Evolutionary conservation across 2,113 vertebrate genomes (phyloP), one percentile per base, ranked within the genome.

Genomic region (Nothoprocta pentlandii): DNA sequence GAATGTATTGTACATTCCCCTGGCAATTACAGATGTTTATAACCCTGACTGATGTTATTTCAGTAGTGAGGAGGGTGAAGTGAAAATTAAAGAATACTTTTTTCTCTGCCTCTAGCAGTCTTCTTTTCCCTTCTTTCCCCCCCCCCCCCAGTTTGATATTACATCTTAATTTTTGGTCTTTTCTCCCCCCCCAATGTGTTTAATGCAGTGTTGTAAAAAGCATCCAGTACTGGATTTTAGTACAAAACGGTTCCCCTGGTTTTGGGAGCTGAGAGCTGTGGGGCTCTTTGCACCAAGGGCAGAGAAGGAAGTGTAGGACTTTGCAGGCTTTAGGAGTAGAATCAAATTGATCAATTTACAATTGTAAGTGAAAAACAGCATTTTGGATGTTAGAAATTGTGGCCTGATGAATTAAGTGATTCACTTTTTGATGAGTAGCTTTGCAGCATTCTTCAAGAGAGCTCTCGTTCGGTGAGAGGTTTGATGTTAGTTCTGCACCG

Each of bases 21-120:
- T 79, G 90, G 96, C 96, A 95, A 95, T 95, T 96, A 94, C 97
- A 96, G 94, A 96, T 96, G 96, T 97, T 96, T 85, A 83, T 92
- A 93, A 93, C 95, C 94, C 94, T 95, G 90, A 95, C 96, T 85
- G 86, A 80, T 97, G 93, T 95, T 97, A 86, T 97, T 97, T 96
- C 93, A 94, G 93, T 94, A 36, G 91, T 90, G 91, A 86, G 61
- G 63, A 93, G 82, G 87, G 88, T 84, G 84, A 91, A 81, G 86
- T 92, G 66, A 95, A 95, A 90, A 89, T 46, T 34, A 61, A 95
- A 92, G 89, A 94, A 78, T 7, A 16, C 49, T 85, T 61, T 90
- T 85, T 90, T 85, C 53, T 58, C 90, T 91, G 83, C 90, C 86
- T 51, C 36, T 89, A 94, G 87, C 66, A 58, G 26, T 90, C 49